Base-by-base conservation (phyloP, 2,113 vertebrate genomes). In the Elgaria multicarinata region DNA sequence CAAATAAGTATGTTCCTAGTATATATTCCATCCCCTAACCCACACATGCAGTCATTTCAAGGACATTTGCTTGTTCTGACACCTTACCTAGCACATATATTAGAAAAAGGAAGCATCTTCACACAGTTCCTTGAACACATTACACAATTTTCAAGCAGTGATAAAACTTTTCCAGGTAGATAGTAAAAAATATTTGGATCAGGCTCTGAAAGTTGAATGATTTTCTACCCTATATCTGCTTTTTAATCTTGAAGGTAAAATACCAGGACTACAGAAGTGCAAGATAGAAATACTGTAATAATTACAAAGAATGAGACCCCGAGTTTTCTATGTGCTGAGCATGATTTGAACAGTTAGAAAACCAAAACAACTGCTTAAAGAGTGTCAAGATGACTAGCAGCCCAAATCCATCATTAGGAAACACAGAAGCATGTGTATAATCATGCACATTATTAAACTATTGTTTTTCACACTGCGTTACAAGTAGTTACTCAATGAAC, bases 281-380 rank as follows among this genome's bases (percentile, higher is more conserved):
- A 89, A 53, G 55, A 66, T 44, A 39, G n/a, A 64, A 58, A 50
- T 31, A 46, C 8, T 50, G 16, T 13, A 77, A 28, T 66, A 9
- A 31, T 20, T 8, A 46, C 13, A 62, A 83, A 69, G 26, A 44
- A 50, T 26, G 9, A 58, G n/a, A 67, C 50, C 16, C 16, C 58
- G 22, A 62, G 18, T 62, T 22, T 62, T 22, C 26, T 53, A 82
- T 22, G 2, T 36, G 6, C n/a, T 7, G 39, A 80, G 9, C 31
- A 80, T 69, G 62, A 85, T 74, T 39, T 39, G n/a, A 82, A 74
- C 18, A 42, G 26, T 20, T 67, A 72, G n/a, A 58, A 81, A 88
- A 13, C 64, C 33, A 69, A 2, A 74, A 85, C 20, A 74, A 77
- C 22, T 44, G 9, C 36, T 44, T 4, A 82, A 74, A 66, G n/a